Evolutionary conservation across 2,113 vertebrate species (phyloP), one percentile per base, ranked within the genome.

Genomic region (Saimiri boliviensis): DNA sequence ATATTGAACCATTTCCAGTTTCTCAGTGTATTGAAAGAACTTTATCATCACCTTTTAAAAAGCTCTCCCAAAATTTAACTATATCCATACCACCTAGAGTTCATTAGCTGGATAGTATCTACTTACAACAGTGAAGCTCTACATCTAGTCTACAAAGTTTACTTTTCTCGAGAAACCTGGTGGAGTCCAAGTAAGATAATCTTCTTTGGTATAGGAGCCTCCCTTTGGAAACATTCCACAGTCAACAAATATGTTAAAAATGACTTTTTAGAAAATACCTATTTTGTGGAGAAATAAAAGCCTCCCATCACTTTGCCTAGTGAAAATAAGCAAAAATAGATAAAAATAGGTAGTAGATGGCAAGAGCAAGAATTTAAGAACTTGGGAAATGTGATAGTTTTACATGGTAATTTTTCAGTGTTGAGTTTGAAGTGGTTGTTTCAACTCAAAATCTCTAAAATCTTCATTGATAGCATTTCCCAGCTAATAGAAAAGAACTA

Each of bases 1-100:
- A 82, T 49, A 47, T 85, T 93, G 56, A 96, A 87, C 30, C 32
- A 47, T 88, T 92, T 93, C 89, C 82, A 96, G 17, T 84, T 88
- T 93, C 86, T 95, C 58, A 74, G 47, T 86, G 32, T 90, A 96
- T 90, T 95, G 89, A 96, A 92, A 96, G 68, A 91, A 95, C 47
- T 93, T 91, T 81, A 93, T 93, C 66, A 79, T 82, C 82, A 47
- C 21, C 73, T 95, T 95, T 96, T 74, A 74, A 89, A 97, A 97
- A 89, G 66, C 66, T 94, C 71, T 94, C 79, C 37, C 79, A 85
- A 95, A 47, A 77, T 86, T 73, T 95, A 89, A 94, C 85, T 71
- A 27, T 32, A 20, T 88, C 70, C 20, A 7, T 47, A 81, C 83
- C 88, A 83, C 52, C 52, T 87, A 77, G 56, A 42, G 47, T 86